Conservation (phyloP, 2,888 invertebrate genomes). For the Carcina quercana region DNA sequence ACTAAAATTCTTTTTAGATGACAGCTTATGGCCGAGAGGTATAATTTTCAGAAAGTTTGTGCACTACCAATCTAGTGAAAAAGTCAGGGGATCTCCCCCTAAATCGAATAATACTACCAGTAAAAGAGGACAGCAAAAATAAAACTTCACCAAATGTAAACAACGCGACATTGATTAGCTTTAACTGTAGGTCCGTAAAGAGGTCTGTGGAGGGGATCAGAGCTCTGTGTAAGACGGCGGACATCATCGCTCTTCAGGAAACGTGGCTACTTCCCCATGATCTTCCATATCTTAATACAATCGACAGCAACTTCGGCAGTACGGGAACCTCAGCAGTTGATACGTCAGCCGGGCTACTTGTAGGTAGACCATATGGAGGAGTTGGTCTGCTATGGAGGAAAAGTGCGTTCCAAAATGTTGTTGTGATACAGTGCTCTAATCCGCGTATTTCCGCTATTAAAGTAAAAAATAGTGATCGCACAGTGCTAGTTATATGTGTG, state of each 20-base stretch:
- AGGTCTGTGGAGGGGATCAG: constrained; percentile 16
- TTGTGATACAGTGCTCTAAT: constrained; percentile 1
- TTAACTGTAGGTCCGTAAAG: constrained; percentile 21
- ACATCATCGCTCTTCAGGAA: constrained; percentile 19
- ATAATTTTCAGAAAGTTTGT: constrained; percentile 12
- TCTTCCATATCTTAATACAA: constrained; percentile 3
- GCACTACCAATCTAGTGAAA: no score
- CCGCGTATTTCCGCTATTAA: not conserved
- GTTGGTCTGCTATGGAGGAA: constrained; percentile 13
- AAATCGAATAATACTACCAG: no score
- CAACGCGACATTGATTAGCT: constrained; percentile 14
- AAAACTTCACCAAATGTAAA: not conserved
- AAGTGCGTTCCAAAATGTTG: not conserved
- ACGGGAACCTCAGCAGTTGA: constrained; percentile 11
- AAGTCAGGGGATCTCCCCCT: no score
- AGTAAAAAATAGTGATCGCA: not conserved
- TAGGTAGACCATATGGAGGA: constrained; percentile 10
- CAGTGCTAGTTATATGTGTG: not conserved
- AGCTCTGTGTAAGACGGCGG: constrained; percentile 12
- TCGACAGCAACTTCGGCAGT: not conserved
- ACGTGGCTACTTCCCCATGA: constrained; percentile 22
- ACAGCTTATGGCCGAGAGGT: constrained; percentile 14
- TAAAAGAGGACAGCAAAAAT: not conserved
- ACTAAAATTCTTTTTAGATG: constrained; percentile 9
- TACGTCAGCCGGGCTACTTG: constrained; percentile 6